A percentile compares a stretch with the other conserved stretches of the same genome.
phyloP scores from a whole-genome alignment of 1,140 invertebrate genomes.

The Zaprionus capensis region DNA sequence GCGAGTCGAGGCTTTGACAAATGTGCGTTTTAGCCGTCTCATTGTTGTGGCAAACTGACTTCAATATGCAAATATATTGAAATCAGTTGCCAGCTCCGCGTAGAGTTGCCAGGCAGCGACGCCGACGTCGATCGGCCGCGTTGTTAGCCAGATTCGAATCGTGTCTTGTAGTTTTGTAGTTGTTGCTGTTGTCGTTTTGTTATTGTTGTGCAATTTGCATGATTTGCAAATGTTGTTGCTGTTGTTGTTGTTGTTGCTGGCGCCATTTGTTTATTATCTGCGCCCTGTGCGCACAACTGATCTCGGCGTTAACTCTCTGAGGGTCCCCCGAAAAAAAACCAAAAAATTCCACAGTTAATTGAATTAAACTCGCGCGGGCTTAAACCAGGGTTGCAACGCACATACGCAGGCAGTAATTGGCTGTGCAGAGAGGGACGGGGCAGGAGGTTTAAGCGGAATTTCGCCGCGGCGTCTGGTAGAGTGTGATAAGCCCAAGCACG shows the following conservation, averaged over 20 bases:
- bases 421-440: conserved; percentile 41
- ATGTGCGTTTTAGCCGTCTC: conserved; percentile 78
- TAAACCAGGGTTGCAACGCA: conserved; percentile 22
- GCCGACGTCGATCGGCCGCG: conserved; percentile 16
- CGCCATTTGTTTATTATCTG: conserved; percentile 67
- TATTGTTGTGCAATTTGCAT: conserved; percentile 71
- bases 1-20: conserved; percentile 58
- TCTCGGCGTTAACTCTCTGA: conserved; percentile 62
- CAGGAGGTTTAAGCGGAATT: conserved; percentile 67
- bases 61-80: conserved; percentile 81
- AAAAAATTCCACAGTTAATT: conserved; percentile 70
- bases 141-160: conserved; percentile 47
- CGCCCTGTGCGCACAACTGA: conserved; percentile 47
- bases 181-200: conserved; percentile 29
- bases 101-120: conserved; percentile 35
- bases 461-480: conserved; percentile 40
- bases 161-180: conserved; percentile 63
- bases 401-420: conserved; percentile 52
- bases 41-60: conserved; percentile 78
- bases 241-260: conserved; percentile 46
- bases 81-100: conserved; percentile 72
- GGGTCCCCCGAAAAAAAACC: conserved; percentile 15
- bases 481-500: conserved; percentile 64
- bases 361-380: conserved; percentile 58
- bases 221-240: conserved; percentile 60